These are phyloP conservation scores for Cyclina sinensis DNA, from an alignment of 1,140 invertebrate genomes.

Conservation along the genomic window DNA sequence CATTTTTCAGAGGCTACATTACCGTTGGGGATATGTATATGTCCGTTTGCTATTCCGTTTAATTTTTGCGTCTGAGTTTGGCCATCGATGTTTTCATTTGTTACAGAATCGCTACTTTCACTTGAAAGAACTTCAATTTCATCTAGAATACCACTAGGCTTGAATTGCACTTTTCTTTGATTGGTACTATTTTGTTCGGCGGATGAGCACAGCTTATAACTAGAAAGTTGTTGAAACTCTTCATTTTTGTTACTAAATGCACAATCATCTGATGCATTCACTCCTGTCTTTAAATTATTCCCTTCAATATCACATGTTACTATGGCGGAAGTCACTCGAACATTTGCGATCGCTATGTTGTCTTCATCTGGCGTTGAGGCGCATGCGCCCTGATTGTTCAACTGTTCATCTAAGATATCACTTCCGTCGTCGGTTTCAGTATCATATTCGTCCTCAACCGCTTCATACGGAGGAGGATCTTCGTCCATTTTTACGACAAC, in stretches of 20 bases:
- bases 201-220: conserved; percentile 41
- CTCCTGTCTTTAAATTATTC: conserved; percentile 5
- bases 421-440: conserved; percentile 18
- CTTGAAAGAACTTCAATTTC: conserved; percentile 50
- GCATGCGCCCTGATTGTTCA: background rate
- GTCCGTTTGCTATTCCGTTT: background rate
- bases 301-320: conserved; percentile 55
- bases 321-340: background rate
- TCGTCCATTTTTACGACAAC: conserved; percentile 60
- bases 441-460: conserved; percentile 18
- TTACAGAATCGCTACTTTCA: background rate
- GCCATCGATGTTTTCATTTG: conserved; percentile 25
- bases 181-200: background rate
- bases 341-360: background rate
- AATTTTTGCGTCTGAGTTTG: background rate
- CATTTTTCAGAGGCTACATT: background rate
- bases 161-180: background rate
- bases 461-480: conserved; percentile 47
- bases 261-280: background rate
- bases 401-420: background rate
- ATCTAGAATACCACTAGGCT: background rate
- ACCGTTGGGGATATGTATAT: background rate
- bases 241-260: background rate
- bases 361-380: background rate
- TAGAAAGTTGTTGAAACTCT: conserved; percentile 52